Base-by-base conservation (phyloP, 2,113 vertebrate species). In the Pheucticus melanocephalus region DNA sequence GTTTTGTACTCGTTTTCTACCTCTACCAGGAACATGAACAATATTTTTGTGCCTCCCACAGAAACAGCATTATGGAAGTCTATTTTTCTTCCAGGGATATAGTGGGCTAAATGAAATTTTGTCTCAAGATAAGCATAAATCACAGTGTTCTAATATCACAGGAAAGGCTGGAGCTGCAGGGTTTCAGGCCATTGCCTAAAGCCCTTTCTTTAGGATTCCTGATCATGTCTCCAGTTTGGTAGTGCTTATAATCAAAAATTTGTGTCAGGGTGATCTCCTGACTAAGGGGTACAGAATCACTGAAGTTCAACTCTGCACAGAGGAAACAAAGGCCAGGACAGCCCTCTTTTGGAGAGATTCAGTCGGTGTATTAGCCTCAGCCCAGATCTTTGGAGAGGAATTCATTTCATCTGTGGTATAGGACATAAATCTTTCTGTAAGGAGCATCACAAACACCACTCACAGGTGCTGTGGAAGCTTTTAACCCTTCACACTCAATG, bases 271-370 rank as follows among this genome's bases (percentile, higher is more conserved):
- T 51, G 51, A 86, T 90, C n/a, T 69, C 23, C 63, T 85, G 53
- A 28, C 68, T 70, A 44, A 88, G 40, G 17, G 64, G 45, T 54
- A 54, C 5, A 77, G 69, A 79, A 40, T 37, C 24, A 63, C 47
- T 56, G 50, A 78, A 70, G 60, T 75, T 81, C 51, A 86, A 2
- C 63, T 75, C 31, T 51, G 18, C 17, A 47, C 63, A 88, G 47
- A 78, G n/a, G 76, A 94, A 95, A 72, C 50, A 77, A 95, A 92
- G 59, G 31, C 57, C 71, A 77, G 89, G 37, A 92, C 87, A 95
- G 90, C 90, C 92, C 91, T 88, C 89, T 95, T 95, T 95, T 63
- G 94, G 91, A 91, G 59, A 64, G 35, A 82, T 47, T 73, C 53
- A 33, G 76, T 57, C 0, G 4, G 37, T 73, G 73, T 94, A 27